Conservation (phyloP, 2,888 invertebrate genomes). For the Lithophane semibrunnea region DNA sequence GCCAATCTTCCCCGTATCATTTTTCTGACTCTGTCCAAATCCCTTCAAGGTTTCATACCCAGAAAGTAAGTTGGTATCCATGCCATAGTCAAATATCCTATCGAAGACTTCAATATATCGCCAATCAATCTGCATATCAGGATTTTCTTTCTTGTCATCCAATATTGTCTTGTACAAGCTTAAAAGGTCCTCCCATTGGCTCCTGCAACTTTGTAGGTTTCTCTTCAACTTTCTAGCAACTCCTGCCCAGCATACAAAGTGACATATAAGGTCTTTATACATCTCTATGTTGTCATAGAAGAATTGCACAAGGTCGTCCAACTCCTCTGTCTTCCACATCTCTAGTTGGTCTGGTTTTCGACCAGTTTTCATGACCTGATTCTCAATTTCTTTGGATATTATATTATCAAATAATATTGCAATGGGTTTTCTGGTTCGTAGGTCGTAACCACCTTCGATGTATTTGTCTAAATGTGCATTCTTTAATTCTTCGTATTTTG, state of each 20-base stretch:
- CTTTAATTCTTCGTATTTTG: conserved; percentile 77
- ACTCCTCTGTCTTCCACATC: conserved; percentile 73
- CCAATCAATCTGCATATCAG: conserved; percentile 86
- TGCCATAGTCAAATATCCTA: conserved; percentile 86
- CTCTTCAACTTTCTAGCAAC: conserved; percentile 74
- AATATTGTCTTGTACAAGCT: conserved; percentile 79
- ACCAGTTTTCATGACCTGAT: conserved; percentile 65
- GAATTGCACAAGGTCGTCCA: conserved; percentile 81
- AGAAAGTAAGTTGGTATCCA: conserved; percentile 79
- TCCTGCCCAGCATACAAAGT: conserved; percentile 83
- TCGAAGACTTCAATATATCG: conserved; percentile 86
- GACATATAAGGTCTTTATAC: conserved; percentile 83
- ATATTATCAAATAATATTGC: conserved; percentile 83
- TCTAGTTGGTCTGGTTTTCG: conserved; percentile 56
- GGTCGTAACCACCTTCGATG: conserved; percentile 74
- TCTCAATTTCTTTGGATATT: conserved; percentile 79
- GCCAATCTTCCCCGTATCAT: conserved; percentile 70
- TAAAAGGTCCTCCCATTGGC: conserved; percentile 81
- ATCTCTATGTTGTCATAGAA: conserved; percentile 81
- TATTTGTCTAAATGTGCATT: conserved; percentile 77
- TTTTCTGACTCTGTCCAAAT: conserved; percentile 45
- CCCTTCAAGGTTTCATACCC: conserved; percentile 73
- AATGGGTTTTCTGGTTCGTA: conserved; percentile 76
- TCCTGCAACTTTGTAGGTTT: conserved; percentile 72
- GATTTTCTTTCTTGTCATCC: conserved; percentile 84